Evolutionary conservation across 37 sponge, comb jelly and placozoan species (phyloP), one percentile per base, ranked within the genome.

Genomic region (Aplysina aerophoba): DNA sequence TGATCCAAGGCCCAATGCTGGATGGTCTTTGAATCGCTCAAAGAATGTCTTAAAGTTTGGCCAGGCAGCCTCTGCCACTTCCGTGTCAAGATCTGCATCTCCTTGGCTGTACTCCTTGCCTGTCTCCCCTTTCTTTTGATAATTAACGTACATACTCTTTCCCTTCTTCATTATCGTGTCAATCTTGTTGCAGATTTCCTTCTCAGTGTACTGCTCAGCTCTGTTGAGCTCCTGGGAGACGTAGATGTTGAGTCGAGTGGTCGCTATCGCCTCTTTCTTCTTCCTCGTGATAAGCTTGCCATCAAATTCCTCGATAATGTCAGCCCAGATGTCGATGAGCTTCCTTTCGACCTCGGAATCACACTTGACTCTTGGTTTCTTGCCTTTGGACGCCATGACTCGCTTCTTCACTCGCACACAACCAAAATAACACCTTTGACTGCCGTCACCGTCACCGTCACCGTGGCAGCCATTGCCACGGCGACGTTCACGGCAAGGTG

Each of bases 21-120:
- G 66, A 65, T 65, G 66, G 66, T 65, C 66, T 30, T 65, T 65
- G 66, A 65, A 65, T 16, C 66, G 66, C 27, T 11, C 66, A 65
- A 20, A 65, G 22, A 65, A 65, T 11, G 22, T 65, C 30, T 11
- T 8, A 65, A 65, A 65, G 66, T 65, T 65, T 11, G 66, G 66
- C 66, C 66, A 65, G 13, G 66, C 13, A 20, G 27, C 30, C 66
- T 65, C 6, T 25, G 66, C 66, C 12, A 8, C 22, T 16, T 65
- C 66, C 22, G 12, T 30, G 27, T 65, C 66, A 8, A 65, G 22
- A 17, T 15, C 59, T 11, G 27, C 19, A 65, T 65, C 66, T 20
- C 27, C 22, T 20, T 65, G 11, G 6, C 6, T 16, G 22, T 20
- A 16, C 6, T 20, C 66, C 66, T 65, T 65, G 66, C 66, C 66